A percentile compares a stretch with the other conserved stretches of the same genome.
These are phyloP conservation scores for Etheostoma cragini DNA, from an alignment of 2,113 vertebrate species.

Conservation along the genomic window DNA sequence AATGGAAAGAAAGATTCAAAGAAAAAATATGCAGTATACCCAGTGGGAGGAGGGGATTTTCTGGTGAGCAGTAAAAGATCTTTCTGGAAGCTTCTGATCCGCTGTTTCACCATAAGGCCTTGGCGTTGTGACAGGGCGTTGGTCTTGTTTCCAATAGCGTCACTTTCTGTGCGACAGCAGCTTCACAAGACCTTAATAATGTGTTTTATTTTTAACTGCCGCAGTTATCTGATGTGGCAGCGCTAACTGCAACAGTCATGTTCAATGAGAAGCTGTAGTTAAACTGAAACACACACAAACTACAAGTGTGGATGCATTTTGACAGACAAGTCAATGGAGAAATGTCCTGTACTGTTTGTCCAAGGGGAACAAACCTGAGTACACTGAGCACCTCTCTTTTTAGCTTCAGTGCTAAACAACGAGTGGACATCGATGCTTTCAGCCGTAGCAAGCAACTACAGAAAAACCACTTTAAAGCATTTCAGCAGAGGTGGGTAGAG, in stretches of 20 bases:
- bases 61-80: conserved; percentile 52
- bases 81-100: conserved; percentile 56
- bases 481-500: too few species aligned
- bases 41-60: conserved; percentile 60
- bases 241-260: conserved; percentile 32
- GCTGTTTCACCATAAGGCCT: conserved; percentile 60
- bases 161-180: conserved; percentile 54
- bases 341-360: background rate
- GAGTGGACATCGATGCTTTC: background rate
- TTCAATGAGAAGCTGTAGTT: conserved; percentile 36
- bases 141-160: conserved; percentile 67
- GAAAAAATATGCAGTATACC: conserved; percentile 59
- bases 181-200: conserved; percentile 65
- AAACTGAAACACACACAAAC: conserved; percentile 7
- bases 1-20: conserved; percentile 76
- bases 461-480: conserved; percentile 3
- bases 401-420: background rate
- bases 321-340: conserved; percentile 19
- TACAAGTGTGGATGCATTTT: background rate
- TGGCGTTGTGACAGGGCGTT: conserved; percentile 74
- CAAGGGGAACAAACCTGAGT: background rate
- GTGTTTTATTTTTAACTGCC: conserved; percentile 74
- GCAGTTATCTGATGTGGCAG: conserved; percentile 59
- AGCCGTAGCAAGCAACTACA: background rate
- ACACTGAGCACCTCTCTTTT: background rate